Percentiles rank a stretch among this genome's conserved stretches.
phyloP scores from a whole-genome alignment of 1,140 invertebrate genomes.

The Ceratitis capitata region DNA sequence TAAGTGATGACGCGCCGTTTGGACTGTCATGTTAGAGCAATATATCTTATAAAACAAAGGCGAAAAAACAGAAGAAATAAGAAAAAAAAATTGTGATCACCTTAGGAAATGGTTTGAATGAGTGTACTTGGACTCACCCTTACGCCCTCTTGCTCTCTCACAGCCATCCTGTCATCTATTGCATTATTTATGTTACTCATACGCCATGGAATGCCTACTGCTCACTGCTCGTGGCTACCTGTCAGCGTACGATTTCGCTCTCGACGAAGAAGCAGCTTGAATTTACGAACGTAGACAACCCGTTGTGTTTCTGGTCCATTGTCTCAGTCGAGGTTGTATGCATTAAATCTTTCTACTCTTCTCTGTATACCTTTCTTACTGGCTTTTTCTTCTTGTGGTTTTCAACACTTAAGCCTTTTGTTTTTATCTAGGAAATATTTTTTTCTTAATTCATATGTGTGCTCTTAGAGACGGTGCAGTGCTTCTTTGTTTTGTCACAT shows the following conservation, averaged over 20 bases:
- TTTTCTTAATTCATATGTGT: background rate
- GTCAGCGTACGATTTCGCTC: background rate
- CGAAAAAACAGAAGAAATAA: background rate
- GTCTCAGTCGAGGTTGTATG: conserved; percentile 24
- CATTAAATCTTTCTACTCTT: background rate
- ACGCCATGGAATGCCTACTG: background rate
- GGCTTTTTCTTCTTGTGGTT: too few species aligned
- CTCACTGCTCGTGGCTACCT: too few species aligned
- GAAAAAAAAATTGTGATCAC: background rate
- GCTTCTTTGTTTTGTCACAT: background rate
- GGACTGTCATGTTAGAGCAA: background rate
- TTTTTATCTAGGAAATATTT: background rate
- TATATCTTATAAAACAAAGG: background rate
- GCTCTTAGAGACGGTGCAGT: background rate
- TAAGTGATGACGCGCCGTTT: background rate
- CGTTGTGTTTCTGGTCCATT: conserved; percentile 9
- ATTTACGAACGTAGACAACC: background rate
- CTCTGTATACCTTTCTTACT: too few species aligned
- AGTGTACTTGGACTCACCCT: background rate
- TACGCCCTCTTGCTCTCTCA: background rate
- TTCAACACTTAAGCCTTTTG: background rate
- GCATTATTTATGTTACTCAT: conserved; percentile 32
- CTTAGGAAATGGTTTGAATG: background rate
- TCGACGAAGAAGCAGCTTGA: background rate
- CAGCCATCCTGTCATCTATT: background rate